Base-by-base conservation (phyloP, 2,797 vertebrate species). In the Bovichtus variegatus region DNA sequence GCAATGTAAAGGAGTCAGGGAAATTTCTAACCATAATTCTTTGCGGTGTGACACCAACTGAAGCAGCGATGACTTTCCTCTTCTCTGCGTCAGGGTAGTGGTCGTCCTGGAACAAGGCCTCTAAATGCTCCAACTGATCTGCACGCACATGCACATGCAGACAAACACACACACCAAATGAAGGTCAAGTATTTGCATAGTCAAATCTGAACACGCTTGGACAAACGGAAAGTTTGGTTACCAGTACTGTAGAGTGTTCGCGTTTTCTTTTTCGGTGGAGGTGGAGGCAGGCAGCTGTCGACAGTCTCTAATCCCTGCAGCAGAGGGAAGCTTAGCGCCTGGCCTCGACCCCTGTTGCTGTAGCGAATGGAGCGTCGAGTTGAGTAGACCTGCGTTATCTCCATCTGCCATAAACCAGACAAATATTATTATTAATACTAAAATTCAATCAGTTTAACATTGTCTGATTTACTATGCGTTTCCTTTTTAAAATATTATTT, bases 21-120 rank as follows among this genome's bases (percentile, higher is more conserved):
- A 34, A 1, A 61, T 21, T 27, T 58, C 34, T 94, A 86, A 98
- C 98, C 98, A 98, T 96, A 84, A 99, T 95, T 75, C 97, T 96
- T 58, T 98, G 98, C n/a, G 98, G 97, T 0, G 97, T 97, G 59
- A 99, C 98, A 10, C 98, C 97, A 64, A 99, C 94, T 0, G 92
- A 90, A 18, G 95, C 93, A 4, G 98, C 97, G 0, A 99, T 98
- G 78, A 96, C 93, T 41, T 91, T 96, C 71, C 98, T 96, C 89
- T 96, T 99, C 43, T 98, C 98, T 1, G 89, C 95, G 11, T 99
- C 98, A 0, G 98, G 98, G 66, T 99, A 99, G 86, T 97, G 98
- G 79, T 99, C 98, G 25, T 98, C 97, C 73, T 96, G 94, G 89
- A 99, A 99, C 61, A 96, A 82, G 54, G 87, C 93, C 81, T 99